These are phyloP conservation scores for Cotesia vestalis DNA, from an alignment of 1,140 invertebrate species.

Conservation along the genomic window DNA sequence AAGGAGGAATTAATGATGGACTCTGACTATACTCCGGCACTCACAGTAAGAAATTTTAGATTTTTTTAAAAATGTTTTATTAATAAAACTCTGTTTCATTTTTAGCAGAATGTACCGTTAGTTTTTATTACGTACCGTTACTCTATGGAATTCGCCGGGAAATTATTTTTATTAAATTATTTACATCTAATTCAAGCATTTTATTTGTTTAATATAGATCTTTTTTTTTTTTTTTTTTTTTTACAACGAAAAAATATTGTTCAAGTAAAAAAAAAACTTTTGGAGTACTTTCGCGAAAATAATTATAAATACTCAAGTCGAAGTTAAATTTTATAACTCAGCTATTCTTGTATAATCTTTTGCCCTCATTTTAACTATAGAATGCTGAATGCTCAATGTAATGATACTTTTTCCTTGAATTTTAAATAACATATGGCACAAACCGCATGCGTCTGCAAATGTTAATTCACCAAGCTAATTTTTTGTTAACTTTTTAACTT, in stretches of 20 bases:
- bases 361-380: slow-evolving; percentile 11
- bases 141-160: slow-evolving; percentile 19
- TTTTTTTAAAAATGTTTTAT: background rate
- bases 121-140: slow-evolving; percentile 20
- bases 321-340: background rate
- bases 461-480: background rate
- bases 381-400: background rate
- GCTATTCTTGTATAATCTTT: slow-evolving; percentile 5
- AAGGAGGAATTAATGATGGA: slow-evolving; percentile 52
- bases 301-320: background rate
- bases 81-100: background rate
- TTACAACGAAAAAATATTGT: no score
- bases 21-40: slow-evolving; percentile 45
- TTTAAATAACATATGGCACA: slow-evolving; percentile 32
- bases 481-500: background rate
- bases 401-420: slow-evolving; percentile 27
- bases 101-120: slow-evolving; percentile 24
- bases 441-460: slow-evolving; percentile 11
- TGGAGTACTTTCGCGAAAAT: background rate
- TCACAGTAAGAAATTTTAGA: slow-evolving; percentile 44
- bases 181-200: background rate
- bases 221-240: no score
- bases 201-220: no score
- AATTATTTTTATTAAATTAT: background rate
- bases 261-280: background rate